phyloP scores from a whole-genome alignment of 2,888 invertebrate species.

The Mimas tiliae region DNA sequence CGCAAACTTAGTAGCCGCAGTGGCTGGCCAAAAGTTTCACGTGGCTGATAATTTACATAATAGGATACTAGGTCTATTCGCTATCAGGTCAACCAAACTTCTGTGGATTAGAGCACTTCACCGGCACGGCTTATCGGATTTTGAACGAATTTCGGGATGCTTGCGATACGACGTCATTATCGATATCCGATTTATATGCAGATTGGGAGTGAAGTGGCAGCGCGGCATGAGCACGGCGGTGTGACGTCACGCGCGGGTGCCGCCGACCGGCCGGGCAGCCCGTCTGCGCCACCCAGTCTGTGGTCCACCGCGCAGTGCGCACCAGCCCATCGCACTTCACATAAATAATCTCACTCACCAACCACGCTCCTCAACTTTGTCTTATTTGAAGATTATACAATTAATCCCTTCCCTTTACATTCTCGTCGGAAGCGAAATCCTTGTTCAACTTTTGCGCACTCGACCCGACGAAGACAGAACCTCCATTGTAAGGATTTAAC shows the following conservation, averaged over 20 bases:
- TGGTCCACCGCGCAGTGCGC: constrained; percentile 36
- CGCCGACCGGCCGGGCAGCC: constrained; percentile 32
- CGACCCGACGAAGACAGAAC: constrained; percentile 76
- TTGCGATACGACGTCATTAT: constrained; percentile 81
- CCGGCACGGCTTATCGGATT: constrained; percentile 80
- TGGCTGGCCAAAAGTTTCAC: constrained; percentile 77
- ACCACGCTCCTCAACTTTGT: constrained; percentile 63
- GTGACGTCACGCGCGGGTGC: constrained; percentile 55
- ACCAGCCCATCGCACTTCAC: constrained; percentile 45
- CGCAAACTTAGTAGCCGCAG: constrained; percentile 74
- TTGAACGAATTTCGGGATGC: constrained; percentile 80
- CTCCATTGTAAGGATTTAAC: constrained; percentile 80
- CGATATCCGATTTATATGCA: constrained; percentile 85
- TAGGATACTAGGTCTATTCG: constrained; percentile 81
- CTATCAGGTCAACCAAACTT: constrained; percentile 82
- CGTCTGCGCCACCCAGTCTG: constrained; percentile 42
- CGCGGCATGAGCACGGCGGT: constrained; percentile 49
- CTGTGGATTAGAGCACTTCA: constrained; percentile 80
- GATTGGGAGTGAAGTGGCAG: constrained; percentile 71
- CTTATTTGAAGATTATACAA: constrained; percentile 69
- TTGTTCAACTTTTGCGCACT: constrained; percentile 78
- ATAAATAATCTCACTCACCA: constrained; percentile 62
- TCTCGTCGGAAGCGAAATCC: constrained; percentile 68
- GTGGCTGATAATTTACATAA: constrained; percentile 83
- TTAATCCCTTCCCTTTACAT: constrained; percentile 67